Percentiles rank a stretch among this genome's conserved stretches.
phyloP scores from a whole-genome alignment of 2,888 invertebrate species.

The Trichacis sp. region DNA sequence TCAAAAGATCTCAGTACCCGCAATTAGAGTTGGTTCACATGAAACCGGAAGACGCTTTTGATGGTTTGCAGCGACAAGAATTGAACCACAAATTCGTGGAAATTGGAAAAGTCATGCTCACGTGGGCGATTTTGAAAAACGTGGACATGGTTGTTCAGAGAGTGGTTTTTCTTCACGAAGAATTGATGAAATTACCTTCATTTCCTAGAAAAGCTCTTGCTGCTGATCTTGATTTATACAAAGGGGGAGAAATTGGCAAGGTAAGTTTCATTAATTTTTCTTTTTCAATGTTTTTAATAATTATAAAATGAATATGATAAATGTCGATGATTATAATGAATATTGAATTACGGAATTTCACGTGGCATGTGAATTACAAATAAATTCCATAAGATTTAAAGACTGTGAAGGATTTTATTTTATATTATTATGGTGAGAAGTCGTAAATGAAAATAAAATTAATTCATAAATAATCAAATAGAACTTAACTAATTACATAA shows the following conservation, averaged over 20 bases:
- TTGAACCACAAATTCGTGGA: constrained; percentile 95
- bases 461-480: too few species aligned
- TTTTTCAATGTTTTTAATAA: too few species aligned
- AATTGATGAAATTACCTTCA: constrained; percentile 97
- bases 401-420: too few species aligned
- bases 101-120: constrained; percentile 93
- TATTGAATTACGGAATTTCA: too few species aligned
- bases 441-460: too few species aligned
- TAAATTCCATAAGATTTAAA: too few species aligned
- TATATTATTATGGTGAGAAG: too few species aligned
- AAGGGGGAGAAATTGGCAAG: constrained; percentile 89
- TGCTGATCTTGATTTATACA: constrained; percentile 93
- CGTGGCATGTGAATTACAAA: too few species aligned
- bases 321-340: too few species aligned
- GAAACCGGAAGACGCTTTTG: constrained; percentile 91
- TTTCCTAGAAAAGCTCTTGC: constrained; percentile 98
- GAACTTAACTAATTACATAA: too few species aligned
- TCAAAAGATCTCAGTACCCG: constrained; percentile 96
- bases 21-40: constrained; percentile 94
- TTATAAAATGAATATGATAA: background rate
- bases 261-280: too few species aligned
- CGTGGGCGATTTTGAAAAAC: constrained; percentile 92
- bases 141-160: constrained; percentile 97
- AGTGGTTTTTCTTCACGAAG: constrained; percentile 98
- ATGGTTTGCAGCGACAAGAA: constrained; percentile 90